These are phyloP conservation scores for Pyrochroa serraticornis DNA, from an alignment of 2,888 invertebrate genomes.

Conservation along the genomic window DNA sequence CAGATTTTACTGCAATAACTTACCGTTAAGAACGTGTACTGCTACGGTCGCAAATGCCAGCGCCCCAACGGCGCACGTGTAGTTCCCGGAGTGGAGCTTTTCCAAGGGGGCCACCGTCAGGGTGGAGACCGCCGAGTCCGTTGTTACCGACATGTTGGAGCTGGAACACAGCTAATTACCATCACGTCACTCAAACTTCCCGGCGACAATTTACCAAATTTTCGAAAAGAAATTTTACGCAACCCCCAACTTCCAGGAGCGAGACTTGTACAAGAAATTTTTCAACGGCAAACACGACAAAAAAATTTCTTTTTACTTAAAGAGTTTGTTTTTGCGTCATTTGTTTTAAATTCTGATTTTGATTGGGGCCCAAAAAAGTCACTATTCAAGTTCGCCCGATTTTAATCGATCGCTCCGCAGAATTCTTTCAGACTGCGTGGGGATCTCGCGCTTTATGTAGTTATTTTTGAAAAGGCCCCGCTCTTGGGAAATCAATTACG, in stretches of 20 bases:
- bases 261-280: neutral
- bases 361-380: neutral
- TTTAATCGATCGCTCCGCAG: neutral
- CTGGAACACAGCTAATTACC: conserved; percentile 49
- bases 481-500: conserved; percentile 43
- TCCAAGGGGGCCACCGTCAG: conserved; percentile 63
- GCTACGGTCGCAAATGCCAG: conserved; percentile 63
- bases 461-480: conserved; percentile 26
- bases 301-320: too few species aligned
- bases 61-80: conserved; percentile 61
- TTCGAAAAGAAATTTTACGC: neutral
- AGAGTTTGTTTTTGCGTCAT: too few species aligned
- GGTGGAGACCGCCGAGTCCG: conserved; percentile 58
- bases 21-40: conserved; percentile 69
- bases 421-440: conserved; percentile 9
- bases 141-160: conserved; percentile 57
- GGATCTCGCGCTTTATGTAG: conserved; percentile 8
- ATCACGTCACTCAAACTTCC: neutral
- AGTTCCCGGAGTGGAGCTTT: conserved; percentile 66
- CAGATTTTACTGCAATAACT: conserved; percentile 49
- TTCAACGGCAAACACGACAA: neutral
- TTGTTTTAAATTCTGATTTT: neutral
- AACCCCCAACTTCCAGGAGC: neutral
- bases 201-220: neutral
- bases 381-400: neutral